These are phyloP conservation scores for Lamellibrachia columna DNA, from an alignment of 2,888 invertebrate species.

Conservation along the genomic window DNA sequence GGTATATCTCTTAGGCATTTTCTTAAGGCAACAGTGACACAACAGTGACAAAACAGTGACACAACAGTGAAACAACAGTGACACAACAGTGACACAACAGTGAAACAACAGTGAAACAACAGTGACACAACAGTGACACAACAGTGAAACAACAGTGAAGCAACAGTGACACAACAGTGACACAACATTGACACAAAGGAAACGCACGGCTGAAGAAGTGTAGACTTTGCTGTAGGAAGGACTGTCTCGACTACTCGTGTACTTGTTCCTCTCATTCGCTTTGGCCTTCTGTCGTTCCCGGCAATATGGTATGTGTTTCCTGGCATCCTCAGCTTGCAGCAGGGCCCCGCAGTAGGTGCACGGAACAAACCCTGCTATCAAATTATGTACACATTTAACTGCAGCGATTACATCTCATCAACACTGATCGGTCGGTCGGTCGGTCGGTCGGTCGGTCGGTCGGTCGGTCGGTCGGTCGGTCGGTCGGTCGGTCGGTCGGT, in stretches of 20 bases:
- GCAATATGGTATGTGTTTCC: not conserved
- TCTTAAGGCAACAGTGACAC: too few relatives aligned
- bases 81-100: too few relatives aligned
- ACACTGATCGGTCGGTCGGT: not conserved
- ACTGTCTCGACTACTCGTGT: not conserved
- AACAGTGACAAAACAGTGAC: too few relatives aligned
- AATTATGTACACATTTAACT: not conserved
- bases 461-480: not conserved
- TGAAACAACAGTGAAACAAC: too few relatives aligned
- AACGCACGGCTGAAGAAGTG: not conserved
- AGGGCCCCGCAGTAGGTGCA: not conserved
- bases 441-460: not conserved
- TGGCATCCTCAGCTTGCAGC: not conserved
- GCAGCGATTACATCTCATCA: not conserved
- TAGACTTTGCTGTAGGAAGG: not conserved
- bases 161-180: too few relatives aligned
- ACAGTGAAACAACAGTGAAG: too few relatives aligned
- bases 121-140: too few relatives aligned
- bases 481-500: too few relatives aligned
- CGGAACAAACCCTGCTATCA: not conserved
- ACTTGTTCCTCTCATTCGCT: not conserved
- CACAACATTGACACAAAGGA: too few relatives aligned
- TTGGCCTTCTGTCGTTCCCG: not conserved
- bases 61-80: too few relatives aligned
- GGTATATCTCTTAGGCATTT: too few relatives aligned